Evolutionary conservation across 2,113 vertebrate species (phyloP), one percentile per base, ranked within the genome.

Genomic region (Apteryx mantelli): DNA sequence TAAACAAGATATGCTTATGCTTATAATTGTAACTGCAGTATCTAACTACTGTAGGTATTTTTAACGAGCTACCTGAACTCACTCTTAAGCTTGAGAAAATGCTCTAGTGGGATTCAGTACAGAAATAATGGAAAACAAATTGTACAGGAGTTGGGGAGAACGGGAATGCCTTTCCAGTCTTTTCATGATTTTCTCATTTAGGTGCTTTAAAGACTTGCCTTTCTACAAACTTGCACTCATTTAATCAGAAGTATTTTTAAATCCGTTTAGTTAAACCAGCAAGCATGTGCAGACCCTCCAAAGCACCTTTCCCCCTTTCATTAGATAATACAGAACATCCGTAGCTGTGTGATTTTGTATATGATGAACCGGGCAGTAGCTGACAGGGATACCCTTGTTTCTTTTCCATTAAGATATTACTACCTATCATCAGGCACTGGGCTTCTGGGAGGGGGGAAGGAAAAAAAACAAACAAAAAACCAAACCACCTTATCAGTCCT

Each of bases 41-140:
- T 94, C 38, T 84, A 91, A 79, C 40, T 73, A 66, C 74, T 79
- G 70, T 70, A 74, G 46, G 58, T 74, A 77, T 83, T 95, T 93
- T 83, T 81, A 55, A 81, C 40, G 22, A 65, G n/a, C 56, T 65
- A 79, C 78, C 84, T 76, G 52, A 89, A 66, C 38, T 80, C 63
- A 21, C 52, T n/a, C 52, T n/a, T 0, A 0, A 82, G 52, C 56
- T 40, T 13, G 19, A 50, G 42, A 78, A 89, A 76, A 87, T 8
- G 60, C 17, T 65, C 65, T 61, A 5, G 7, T 71, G 78, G 52
- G 77, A 94, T 89, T 82, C 46, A 60, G 60, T 4, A 63, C 16
- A 83, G 36, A 85, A 80, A 76, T 48, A 82, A 77, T n/a, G 82
- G 80, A 82, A 48, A 38, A 55, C 21, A 80, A 86, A 7, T 30